phyloP scores from a whole-genome alignment of 2,888 invertebrate genomes.

The Anorthoa munda region DNA sequence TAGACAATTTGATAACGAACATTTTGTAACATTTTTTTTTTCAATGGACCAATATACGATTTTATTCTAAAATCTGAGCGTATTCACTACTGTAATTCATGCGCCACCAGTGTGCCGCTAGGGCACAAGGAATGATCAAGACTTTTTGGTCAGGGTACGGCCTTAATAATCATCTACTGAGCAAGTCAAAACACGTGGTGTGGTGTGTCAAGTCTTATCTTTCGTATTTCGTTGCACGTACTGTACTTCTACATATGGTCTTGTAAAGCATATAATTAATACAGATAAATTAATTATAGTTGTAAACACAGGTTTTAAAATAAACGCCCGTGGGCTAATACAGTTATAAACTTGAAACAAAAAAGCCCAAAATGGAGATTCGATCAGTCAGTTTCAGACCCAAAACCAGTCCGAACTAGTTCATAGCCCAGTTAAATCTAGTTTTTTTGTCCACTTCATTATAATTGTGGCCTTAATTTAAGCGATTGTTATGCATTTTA shows the following conservation, averaged over 20 bases:
- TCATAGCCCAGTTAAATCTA: slow-evolving; percentile 42
- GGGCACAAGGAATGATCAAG: too few relatives aligned
- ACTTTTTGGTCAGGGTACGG: too few relatives aligned
- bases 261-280: slow-evolving; percentile 10
- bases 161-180: too few relatives aligned
- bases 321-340: slow-evolving; percentile 24
- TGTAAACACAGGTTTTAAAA: slow-evolving; percentile 18
- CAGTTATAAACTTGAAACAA: slow-evolving; percentile 33
- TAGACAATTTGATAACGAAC: too few relatives aligned
- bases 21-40: too few relatives aligned
- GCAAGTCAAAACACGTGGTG: too few relatives aligned
- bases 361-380: slow-evolving; percentile 19
- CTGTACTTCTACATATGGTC: background rate
- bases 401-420: slow-evolving; percentile 46
- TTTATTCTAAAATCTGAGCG: too few relatives aligned
- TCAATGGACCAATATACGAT: too few relatives aligned
- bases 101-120: too few relatives aligned
- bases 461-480: slow-evolving; percentile 23
- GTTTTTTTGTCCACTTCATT: slow-evolving; percentile 45
- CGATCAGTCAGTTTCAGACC: slow-evolving; percentile 39
- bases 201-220: too few relatives aligned
- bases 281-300: slow-evolving; percentile 23
- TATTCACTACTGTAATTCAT: too few relatives aligned
- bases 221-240: too few relatives aligned
- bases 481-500: slow-evolving; percentile 35